Conservation (phyloP, 35 echinoderm and acorn worm genomes). For the Heliocidaris tuberculata region DNA sequence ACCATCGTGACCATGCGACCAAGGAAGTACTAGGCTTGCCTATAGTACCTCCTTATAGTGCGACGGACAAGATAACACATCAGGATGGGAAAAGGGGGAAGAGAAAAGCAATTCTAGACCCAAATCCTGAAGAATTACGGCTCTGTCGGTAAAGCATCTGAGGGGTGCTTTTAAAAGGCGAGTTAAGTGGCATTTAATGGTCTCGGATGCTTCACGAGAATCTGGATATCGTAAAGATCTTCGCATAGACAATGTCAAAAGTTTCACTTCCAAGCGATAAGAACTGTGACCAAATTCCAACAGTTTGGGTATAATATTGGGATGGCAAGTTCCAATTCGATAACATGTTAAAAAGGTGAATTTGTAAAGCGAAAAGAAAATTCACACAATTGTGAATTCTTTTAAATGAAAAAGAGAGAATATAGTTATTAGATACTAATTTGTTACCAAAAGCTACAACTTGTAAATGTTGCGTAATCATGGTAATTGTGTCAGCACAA, state of each 20-base stretch:
- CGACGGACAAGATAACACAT: neutral
- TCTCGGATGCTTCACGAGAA: neutral
- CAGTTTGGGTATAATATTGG: neutral
- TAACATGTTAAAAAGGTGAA: neutral
- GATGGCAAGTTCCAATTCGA: neutral
- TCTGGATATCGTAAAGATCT: neutral
- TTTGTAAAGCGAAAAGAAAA: neutral
- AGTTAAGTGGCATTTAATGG: slow-evolving; percentile 1
- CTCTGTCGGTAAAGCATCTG: neutral
- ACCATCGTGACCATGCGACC: too few species aligned
- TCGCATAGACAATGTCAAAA: neutral
- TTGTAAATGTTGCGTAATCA: too few species aligned
- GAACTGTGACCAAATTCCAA: neutral
- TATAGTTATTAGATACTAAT: too few species aligned
- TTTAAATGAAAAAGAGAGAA: too few species aligned
- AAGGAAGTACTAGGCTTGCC: too few species aligned
- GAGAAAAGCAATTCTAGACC: neutral
- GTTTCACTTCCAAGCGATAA: neutral
- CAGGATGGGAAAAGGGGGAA: neutral
- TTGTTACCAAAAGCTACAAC: too few species aligned
- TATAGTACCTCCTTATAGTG: too few species aligned
- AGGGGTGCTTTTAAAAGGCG: neutral
- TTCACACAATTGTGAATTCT: neutral
- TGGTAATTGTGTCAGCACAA: too few species aligned
- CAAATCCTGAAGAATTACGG: neutral